A percentile compares a stretch with the other conserved stretches of the same genome.
Evolutionary conservation across 2,888 invertebrate genomes (phyloP).

Genomic region (Acrobasis consociella): DNA sequence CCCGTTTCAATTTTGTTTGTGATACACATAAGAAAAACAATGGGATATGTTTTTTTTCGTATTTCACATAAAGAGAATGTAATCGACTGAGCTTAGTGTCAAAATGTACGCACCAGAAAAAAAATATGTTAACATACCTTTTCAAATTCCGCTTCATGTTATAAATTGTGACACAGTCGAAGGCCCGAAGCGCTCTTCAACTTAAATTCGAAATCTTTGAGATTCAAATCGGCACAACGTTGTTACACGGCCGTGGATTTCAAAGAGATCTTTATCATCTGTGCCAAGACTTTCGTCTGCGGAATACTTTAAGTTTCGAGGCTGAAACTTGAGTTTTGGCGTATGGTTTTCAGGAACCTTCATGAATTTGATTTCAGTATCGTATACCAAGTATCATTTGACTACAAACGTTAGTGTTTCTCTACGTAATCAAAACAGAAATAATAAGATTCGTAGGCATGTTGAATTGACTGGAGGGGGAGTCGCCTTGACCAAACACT

Average conservation of each 20-base stretch:
- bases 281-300: background rate
- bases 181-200: conserved; percentile 54
- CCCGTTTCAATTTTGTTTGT: too few species aligned
- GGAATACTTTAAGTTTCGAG: background rate
- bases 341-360: background rate
- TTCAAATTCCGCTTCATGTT: conserved; percentile 19
- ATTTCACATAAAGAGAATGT: too few species aligned
- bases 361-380: too few species aligned
- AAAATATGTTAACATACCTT: background rate
- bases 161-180: conserved; percentile 35
- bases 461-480: too few species aligned
- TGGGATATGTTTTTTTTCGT: too few species aligned
- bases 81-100: background rate
- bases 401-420: too few species aligned
- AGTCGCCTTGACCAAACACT: too few species aligned
- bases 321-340: background rate
- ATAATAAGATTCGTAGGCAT: too few species aligned
- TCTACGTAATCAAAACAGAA: too few species aligned
- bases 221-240: conserved; percentile 77
- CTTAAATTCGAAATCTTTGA: conserved; percentile 79
- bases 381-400: too few species aligned
- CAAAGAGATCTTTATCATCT: conserved; percentile 49
- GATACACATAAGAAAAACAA: too few species aligned
- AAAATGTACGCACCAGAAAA: background rate
- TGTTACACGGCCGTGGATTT: conserved; percentile 64